These are phyloP conservation scores for Lycia hirtaria DNA, from an alignment of 2,888 invertebrate species.

Conservation along the genomic window DNA sequence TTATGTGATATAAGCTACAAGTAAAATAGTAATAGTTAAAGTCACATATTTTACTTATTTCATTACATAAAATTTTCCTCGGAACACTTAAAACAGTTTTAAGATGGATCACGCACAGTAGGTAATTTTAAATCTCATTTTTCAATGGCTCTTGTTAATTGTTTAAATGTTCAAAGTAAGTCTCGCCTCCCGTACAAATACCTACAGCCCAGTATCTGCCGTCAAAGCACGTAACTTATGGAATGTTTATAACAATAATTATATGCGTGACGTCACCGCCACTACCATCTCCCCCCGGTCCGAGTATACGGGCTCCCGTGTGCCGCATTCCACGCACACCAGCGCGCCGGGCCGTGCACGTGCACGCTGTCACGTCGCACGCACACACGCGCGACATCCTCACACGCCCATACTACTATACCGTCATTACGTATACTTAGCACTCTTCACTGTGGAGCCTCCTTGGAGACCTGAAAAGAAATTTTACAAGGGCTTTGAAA, in stretches of 20 bases:
- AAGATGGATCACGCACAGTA: no score
- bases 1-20: no score
- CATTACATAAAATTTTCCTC: no score
- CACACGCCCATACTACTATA: conserved; percentile 65
- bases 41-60: no score
- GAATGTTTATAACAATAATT: conserved; percentile 25
- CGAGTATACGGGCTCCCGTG: conserved; percentile 53
- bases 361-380: conserved; percentile 60
- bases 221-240: conserved; percentile 13
- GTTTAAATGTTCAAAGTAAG: background rate
- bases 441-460: conserved; percentile 58
- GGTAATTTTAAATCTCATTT: no score
- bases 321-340: conserved; percentile 69
- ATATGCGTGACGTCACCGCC: conserved; percentile 56
- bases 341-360: conserved; percentile 37
- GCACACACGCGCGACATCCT: conserved; percentile 55
- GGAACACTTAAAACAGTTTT: no score
- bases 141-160: background rate
- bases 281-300: conserved; percentile 52
- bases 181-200: background rate
- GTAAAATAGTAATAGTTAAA: no score
- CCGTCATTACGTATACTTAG: conserved; percentile 57
- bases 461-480: conserved; percentile 73
- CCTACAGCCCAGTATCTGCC: background rate
- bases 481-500: conserved; percentile 74